Percentiles rank a stretch among this genome's conserved stretches.
Conservation (phyloP, 2,888 invertebrate genomes). For the Mamestra brassicae region DNA sequence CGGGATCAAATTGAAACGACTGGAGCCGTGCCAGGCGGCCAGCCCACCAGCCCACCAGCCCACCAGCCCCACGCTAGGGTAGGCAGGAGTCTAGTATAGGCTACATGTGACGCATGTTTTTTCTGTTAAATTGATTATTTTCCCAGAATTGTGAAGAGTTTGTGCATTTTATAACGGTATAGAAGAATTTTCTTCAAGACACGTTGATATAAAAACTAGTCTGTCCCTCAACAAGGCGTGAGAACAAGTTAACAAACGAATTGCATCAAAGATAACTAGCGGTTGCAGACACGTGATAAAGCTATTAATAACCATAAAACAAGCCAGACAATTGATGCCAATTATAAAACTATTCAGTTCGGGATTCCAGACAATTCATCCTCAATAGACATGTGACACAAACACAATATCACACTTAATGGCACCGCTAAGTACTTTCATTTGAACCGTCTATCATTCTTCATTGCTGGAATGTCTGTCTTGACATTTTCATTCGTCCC, state of each 20-base stretch:
- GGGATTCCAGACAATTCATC: conserved; percentile 65
- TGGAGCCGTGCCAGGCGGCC: conserved; percentile 89
- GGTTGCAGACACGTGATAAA: conserved; percentile 59
- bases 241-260: conserved; percentile 46
- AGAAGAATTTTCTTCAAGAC: neutral
- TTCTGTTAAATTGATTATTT: conserved; percentile 7
- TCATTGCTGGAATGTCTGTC: conserved; percentile 29
- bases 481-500: conserved; percentile 9
- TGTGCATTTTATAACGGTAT: neutral
- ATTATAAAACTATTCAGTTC: conserved; percentile 65
- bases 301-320: conserved; percentile 65
- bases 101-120: conserved; percentile 31
- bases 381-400: conserved; percentile 62
- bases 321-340: conserved; percentile 70
- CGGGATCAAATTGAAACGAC: conserved; percentile 89
- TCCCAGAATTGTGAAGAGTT: neutral
- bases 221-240: conserved; percentile 34
- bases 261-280: conserved; percentile 57
- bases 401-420: conserved; percentile 58
- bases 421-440: conserved; percentile 41
- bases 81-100: neutral
- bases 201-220: conserved; percentile 22
- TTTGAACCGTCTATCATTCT: conserved; percentile 48
- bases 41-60: conserved; percentile 68
- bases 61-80: conserved; percentile 34